Evolutionary conservation across 2,113 vertebrate genomes (phyloP).

Genomic region (Craseonycteris thonglongyai): DNA sequence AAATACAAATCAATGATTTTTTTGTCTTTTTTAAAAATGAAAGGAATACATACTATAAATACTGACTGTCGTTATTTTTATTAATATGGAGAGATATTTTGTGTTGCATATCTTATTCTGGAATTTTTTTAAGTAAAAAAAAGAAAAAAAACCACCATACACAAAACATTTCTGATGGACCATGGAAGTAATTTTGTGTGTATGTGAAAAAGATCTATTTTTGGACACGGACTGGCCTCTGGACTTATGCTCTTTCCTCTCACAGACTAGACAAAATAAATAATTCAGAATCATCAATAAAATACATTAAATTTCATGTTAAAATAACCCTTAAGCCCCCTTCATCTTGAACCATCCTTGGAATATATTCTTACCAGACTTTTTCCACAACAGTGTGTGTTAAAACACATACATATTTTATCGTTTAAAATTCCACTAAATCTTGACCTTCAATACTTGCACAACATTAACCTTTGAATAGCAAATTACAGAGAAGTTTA

Average conservation of each 20-base stretch:
- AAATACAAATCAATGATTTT: background rate
- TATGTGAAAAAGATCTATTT: background rate
- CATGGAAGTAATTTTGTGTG: background rate
- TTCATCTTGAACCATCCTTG: background rate
- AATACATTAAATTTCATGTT: conserved; percentile 14
- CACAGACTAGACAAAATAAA: conserved; percentile 6
- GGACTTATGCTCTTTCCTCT: background rate
- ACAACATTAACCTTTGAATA: conserved; percentile 66
- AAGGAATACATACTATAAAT: background rate
- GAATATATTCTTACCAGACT: background rate
- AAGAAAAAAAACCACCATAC: background rate
- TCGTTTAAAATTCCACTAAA: conserved; percentile 54
- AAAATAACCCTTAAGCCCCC: conserved; percentile 21
- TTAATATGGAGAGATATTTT: background rate
- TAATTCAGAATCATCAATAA: conserved; percentile 41
- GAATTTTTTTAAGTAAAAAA: background rate
- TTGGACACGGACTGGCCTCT: background rate
- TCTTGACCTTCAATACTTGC: conserved; percentile 57
- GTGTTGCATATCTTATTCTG: background rate
- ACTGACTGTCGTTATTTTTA: background rate
- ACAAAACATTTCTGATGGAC: background rate
- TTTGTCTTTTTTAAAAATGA: background rate
- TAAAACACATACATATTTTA: conserved; percentile 37
- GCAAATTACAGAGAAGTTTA: conserved; percentile 38
- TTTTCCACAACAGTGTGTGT: conserved; percentile 12